Evolutionary conservation across 2,888 invertebrate genomes (phyloP).

Genomic region (Pachydiplax longipennis): DNA sequence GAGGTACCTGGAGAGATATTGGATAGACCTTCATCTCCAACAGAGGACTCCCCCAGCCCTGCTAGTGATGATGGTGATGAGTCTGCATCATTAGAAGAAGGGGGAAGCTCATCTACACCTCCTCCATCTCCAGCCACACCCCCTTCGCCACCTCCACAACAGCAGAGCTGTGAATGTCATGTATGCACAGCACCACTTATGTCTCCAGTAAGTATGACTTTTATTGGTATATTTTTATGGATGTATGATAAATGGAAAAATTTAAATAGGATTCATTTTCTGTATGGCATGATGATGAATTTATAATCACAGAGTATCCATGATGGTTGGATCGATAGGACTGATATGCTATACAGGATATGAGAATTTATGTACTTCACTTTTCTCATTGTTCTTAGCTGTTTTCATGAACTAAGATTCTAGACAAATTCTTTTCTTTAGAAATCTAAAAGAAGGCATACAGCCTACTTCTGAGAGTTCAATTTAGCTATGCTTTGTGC

Average conservation of each 20-base stretch:
- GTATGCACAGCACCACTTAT: conserved; percentile 53
- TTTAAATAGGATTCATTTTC: neutral
- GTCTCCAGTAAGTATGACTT: conserved; percentile 48
- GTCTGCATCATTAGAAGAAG: conserved; percentile 48
- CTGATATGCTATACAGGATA: neutral
- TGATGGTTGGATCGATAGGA: conserved; percentile 41
- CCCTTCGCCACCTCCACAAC: conserved; percentile 47
- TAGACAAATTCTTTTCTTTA: too few species aligned
- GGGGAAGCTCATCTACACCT: conserved; percentile 22
- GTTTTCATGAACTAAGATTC: too few species aligned
- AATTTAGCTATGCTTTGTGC: too few species aligned
- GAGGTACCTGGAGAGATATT: conserved; percentile 3
- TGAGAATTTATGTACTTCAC: neutral
- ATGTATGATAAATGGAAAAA: neutral
- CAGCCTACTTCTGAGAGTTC: too few species aligned
- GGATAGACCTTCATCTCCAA: conserved; percentile 28
- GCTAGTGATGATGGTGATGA: conserved; percentile 47
- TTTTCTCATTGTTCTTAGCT: too few species aligned
- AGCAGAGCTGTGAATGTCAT: conserved; percentile 53
- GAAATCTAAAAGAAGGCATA: too few species aligned
- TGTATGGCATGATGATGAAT: neutral
- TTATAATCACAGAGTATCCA: neutral
- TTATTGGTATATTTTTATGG: neutral
- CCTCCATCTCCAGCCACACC: conserved; percentile 27
- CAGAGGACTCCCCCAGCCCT: conserved; percentile 46